These are phyloP conservation scores for Sakesphorus luctuosus DNA, from an alignment of 2,113 vertebrate genomes.

Conservation along the genomic window DNA sequence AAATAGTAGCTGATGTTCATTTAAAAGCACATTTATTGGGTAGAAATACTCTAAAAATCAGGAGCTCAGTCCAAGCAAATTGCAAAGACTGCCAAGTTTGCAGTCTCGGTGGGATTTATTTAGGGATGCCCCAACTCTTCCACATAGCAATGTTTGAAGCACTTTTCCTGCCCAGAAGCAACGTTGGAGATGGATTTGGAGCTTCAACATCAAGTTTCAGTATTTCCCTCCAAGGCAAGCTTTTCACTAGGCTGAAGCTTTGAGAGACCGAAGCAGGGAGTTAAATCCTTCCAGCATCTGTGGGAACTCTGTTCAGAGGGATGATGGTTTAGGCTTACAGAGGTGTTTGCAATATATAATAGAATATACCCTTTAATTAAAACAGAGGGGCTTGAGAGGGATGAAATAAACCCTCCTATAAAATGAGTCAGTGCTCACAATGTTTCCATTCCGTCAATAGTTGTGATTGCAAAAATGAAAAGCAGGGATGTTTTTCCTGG, in stretches of 20 bases:
- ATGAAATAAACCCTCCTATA: slow-evolving; percentile 36
- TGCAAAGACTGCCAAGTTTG: not conserved
- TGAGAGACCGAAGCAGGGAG: not conserved
- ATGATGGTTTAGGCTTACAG: not conserved
- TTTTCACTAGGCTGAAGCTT: not conserved
- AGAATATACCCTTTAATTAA: slow-evolving; percentile 39
- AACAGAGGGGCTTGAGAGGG: slow-evolving; percentile 14
- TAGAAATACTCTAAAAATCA: not conserved
- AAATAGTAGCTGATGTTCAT: accelerated
- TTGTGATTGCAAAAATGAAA: slow-evolving; percentile 65
- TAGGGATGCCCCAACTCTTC: not conserved
- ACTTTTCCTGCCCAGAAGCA: not conserved
- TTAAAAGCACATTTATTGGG: accelerated
- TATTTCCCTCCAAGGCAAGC: not conserved
- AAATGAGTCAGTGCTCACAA: slow-evolving; percentile 50
- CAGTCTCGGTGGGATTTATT: not conserved
- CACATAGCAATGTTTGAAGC: not conserved
- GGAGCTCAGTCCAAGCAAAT: not conserved
- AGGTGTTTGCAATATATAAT: not conserved
- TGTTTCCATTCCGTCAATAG: slow-evolving; percentile 70
- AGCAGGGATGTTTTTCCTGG: slow-evolving; percentile 73
- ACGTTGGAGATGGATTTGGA: not conserved
- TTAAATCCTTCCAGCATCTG: not conserved
- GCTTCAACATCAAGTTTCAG: not conserved
- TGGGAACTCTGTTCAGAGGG: not conserved